Evolutionary conservation across 2,797 vertebrate genomes (phyloP).

Genomic region (Lophotriccus pileatus): DNA sequence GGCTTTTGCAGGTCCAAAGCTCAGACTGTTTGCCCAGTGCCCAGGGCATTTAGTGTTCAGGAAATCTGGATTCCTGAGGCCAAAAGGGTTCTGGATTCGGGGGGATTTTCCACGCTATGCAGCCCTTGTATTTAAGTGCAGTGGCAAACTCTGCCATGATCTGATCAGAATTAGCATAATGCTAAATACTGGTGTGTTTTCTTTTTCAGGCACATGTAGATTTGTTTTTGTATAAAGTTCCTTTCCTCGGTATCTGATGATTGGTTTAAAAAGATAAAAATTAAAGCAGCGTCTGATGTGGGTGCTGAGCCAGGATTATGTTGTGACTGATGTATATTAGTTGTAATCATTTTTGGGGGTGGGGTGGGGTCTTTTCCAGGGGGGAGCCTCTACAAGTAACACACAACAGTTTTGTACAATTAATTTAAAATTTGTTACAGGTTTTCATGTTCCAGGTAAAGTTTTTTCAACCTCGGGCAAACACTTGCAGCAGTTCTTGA

Average conservation of each 20-base stretch:
- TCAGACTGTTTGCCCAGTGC: constrained; percentile 8
- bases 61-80: constrained; percentile 43
- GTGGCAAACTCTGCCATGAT: constrained; percentile 38
- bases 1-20: neutral
- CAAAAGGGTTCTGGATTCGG: constrained; percentile 50
- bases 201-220: constrained; percentile 71
- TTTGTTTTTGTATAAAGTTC: constrained; percentile 71
- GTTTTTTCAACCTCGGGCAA: constrained; percentile 75
- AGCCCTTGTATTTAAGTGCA: constrained; percentile 69
- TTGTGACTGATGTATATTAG: constrained; percentile 80
- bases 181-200: constrained; percentile 63
- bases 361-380: constrained; percentile 70
- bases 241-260: constrained; percentile 71
- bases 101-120: constrained; percentile 57
- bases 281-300: constrained; percentile 65
- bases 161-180: constrained; percentile 45
- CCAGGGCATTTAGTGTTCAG: constrained; percentile 10
- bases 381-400: constrained; percentile 78
- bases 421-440: constrained; percentile 84
- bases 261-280: constrained; percentile 59
- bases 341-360: constrained; percentile 73
- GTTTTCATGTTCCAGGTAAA: constrained; percentile 79
- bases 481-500: constrained; percentile 71
- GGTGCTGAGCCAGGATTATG: constrained; percentile 77
- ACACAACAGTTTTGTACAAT: constrained; percentile 83